phyloP scores from a whole-genome alignment of 2,113 vertebrate species.

The Psettodes erumei region DNA sequence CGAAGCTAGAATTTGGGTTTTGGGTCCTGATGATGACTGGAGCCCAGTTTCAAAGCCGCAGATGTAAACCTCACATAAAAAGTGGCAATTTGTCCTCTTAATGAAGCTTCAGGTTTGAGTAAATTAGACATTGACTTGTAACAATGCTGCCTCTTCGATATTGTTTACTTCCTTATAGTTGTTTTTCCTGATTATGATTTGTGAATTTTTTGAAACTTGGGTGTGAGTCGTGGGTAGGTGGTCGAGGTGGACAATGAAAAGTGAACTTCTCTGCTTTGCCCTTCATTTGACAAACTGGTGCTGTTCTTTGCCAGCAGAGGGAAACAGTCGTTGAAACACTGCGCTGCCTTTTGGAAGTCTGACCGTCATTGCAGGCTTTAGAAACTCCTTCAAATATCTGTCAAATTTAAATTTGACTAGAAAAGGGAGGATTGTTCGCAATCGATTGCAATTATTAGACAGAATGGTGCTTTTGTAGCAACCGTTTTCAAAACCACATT shows the following conservation, averaged over 20 bases:
- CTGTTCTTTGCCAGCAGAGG: too few species aligned
- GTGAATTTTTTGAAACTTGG: too few species aligned
- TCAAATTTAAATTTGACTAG: not conserved
- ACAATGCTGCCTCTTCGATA: not conserved
- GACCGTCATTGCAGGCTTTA: not conserved
- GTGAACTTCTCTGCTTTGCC: not conserved
- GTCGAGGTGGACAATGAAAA: not conserved
- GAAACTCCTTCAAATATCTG: not conserved
- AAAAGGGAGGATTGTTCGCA: not conserved
- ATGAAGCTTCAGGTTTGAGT: not conserved
- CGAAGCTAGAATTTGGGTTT: slow-evolving; percentile 7
- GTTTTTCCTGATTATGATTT: too few species aligned
- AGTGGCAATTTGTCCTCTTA: not conserved
- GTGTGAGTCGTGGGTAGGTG: not conserved
- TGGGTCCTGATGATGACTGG: not conserved
- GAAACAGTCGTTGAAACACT: too few species aligned
- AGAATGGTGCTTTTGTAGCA: not conserved
- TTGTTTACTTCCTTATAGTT: too few species aligned
- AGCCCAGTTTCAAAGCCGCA: not conserved
- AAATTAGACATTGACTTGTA: too few species aligned
- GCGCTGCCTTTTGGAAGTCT: not conserved
- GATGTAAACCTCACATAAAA: not conserved
- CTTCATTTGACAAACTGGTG: not conserved
- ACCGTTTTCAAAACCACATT: not conserved
- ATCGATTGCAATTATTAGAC: not conserved